These are phyloP conservation scores for Ommatoiulus sabulosus DNA, from an alignment of 2,888 invertebrate genomes.

Conservation along the genomic window DNA sequence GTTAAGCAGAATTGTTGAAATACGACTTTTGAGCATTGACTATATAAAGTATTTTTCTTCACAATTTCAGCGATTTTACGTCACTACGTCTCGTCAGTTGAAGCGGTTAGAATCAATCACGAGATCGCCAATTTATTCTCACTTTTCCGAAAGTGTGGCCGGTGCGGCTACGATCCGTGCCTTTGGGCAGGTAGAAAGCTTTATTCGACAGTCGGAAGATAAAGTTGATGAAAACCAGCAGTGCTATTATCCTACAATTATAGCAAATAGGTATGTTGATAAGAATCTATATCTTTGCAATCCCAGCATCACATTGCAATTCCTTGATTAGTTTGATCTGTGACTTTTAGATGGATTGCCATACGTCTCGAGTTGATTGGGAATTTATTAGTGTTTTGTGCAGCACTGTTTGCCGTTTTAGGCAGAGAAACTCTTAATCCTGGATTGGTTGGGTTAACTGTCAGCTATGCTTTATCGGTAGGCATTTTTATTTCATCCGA, in stretches of 20 bases:
- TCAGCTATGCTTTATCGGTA: constrained; percentile 69
- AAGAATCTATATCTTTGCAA: not conserved
- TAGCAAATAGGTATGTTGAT: constrained; percentile 78
- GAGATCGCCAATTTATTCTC: constrained; percentile 95
- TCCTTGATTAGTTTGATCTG: not conserved
- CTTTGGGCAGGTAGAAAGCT: constrained; percentile 82
- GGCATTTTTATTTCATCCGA: not conserved
- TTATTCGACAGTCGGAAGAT: constrained; percentile 87
- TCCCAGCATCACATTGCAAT: not conserved
- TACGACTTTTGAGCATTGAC: no score
- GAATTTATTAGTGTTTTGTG: constrained; percentile 93
- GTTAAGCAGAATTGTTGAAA: not conserved
- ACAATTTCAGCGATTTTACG: constrained; percentile 83
- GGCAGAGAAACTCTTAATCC: constrained; percentile 78
- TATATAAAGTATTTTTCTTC: constrained; percentile 25
- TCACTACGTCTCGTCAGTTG: constrained; percentile 91
- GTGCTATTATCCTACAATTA: constrained; percentile 91
- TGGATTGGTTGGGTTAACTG: constrained; percentile 73
- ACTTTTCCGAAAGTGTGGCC: constrained; percentile 94
- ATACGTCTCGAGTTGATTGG: constrained; percentile 96
- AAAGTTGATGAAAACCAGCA: constrained; percentile 93
- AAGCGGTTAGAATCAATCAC: constrained; percentile 94
- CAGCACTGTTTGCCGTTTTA: constrained; percentile 92
- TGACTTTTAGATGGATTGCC: constrained; percentile 84
- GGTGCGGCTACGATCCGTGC: constrained; percentile 86